Evolutionary conservation across 2,113 vertebrate genomes (phyloP).

Genomic region (Taurulus bubalis): DNA sequence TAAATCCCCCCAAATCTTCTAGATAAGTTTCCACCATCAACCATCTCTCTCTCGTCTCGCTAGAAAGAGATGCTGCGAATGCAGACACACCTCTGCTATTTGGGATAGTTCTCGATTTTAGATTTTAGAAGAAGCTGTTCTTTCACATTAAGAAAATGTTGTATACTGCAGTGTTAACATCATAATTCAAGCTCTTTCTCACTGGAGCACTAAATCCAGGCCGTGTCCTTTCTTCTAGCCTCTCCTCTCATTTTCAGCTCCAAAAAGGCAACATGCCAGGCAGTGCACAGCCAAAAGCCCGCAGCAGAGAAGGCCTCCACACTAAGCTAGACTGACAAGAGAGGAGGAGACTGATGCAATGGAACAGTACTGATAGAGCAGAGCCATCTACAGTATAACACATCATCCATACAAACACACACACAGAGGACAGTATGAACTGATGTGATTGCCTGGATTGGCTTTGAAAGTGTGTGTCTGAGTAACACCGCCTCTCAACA

Average conservation of each 20-base stretch:
- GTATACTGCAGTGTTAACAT: conserved; percentile 33
- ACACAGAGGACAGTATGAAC: conserved; percentile 11
- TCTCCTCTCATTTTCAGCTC: conserved; percentile 42
- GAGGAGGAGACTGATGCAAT: conserved; percentile 70
- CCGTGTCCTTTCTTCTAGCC: conserved; percentile 43
- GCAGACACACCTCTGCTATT: too few species aligned
- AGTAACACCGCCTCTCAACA: conserved; percentile 16
- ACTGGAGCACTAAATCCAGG: conserved; percentile 46
- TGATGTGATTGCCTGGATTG: conserved; percentile 33
- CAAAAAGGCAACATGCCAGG: conserved; percentile 65
- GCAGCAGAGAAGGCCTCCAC: conserved; percentile 57
- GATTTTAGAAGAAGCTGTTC: not conserved
- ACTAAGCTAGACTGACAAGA: conserved; percentile 74
- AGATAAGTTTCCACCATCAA: not conserved
- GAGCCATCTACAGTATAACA: conserved; percentile 54
- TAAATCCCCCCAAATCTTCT: not conserved
- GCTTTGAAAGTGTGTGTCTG: conserved; percentile 44
- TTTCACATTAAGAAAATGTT: conserved; percentile 14
- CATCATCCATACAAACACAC: conserved; percentile 46
- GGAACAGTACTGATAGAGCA: conserved; percentile 55
- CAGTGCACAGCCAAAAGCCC: conserved; percentile 66
- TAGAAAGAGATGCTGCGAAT: not conserved
- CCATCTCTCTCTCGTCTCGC: not conserved
- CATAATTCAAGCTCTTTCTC: conserved; percentile 46
- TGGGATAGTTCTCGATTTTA: too few species aligned